Evolutionary conservation across 2,113 vertebrate genomes (phyloP).

Genomic region (Hemichromis elongatus): DNA sequence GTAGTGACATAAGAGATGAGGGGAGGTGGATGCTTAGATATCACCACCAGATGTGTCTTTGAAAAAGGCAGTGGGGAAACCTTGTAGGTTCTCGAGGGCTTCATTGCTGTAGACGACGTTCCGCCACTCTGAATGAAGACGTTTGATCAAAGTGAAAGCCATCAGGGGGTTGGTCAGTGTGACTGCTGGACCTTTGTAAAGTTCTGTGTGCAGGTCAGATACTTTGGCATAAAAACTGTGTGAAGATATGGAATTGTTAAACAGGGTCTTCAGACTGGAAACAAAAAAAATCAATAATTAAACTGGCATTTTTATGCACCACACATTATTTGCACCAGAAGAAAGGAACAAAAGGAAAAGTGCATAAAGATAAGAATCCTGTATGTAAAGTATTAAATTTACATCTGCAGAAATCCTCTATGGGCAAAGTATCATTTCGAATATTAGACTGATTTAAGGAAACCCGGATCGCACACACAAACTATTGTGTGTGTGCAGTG

Average conservation of each 20-base stretch:
- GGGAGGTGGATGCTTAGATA: not conserved
- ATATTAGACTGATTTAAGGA: not conserved
- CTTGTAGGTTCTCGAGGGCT: slow-evolving; percentile 78
- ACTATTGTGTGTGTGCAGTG: not conserved
- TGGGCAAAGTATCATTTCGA: not conserved
- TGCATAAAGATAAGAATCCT: not conserved
- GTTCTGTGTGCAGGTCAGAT: slow-evolving; percentile 69
- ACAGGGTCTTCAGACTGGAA: not conserved
- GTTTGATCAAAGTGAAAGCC: slow-evolving; percentile 89
- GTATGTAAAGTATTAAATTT: not conserved
- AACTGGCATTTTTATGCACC: not conserved
- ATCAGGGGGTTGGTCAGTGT: slow-evolving; percentile 82
- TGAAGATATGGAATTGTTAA: not conserved
- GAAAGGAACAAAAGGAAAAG: not conserved
- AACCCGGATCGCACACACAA: too few relatives aligned
- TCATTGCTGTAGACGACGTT: slow-evolving; percentile 81
- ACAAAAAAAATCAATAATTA: not conserved
- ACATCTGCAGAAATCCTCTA: not conserved
- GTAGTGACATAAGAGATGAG: slow-evolving; percentile 12
- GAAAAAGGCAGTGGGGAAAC: slow-evolving; percentile 52
- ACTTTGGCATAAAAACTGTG: slow-evolving; percentile 87
- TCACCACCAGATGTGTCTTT: slow-evolving; percentile 43
- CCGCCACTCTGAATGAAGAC: slow-evolving; percentile 87
- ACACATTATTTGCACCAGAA: not conserved
- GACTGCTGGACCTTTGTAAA: slow-evolving; percentile 54